phyloP scores from a whole-genome alignment of 2,888 invertebrate species.

The Xestia sexstrigata region DNA sequence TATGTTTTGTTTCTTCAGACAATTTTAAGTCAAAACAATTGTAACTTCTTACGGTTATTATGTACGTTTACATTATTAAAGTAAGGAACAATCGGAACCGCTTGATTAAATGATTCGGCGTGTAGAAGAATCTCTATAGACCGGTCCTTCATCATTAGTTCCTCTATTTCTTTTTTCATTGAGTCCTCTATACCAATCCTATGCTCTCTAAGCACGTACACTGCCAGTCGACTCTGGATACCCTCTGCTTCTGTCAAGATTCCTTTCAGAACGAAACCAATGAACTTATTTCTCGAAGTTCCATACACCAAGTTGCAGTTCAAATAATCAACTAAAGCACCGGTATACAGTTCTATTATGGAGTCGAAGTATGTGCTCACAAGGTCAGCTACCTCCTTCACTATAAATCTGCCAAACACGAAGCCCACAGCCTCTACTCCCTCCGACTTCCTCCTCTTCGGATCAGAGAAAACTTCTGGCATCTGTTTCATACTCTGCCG shows the following conservation, averaged over 20 bases:
- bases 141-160: slow-evolving; percentile 20
- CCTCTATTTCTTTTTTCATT: slow-evolving; percentile 31
- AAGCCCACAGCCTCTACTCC: slow-evolving; percentile 73
- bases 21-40: no score
- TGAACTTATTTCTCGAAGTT: slow-evolving; percentile 26
- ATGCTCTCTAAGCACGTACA: slow-evolving; percentile 30
- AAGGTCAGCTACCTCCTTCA: slow-evolving; percentile 72
- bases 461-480: slow-evolving; percentile 70
- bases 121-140: slow-evolving; percentile 22
- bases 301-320: slow-evolving; percentile 23
- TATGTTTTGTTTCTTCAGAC: no score
- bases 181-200: slow-evolving; percentile 15
- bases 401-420: slow-evolving; percentile 75
- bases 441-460: slow-evolving; percentile 63
- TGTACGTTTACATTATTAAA: not conserved
- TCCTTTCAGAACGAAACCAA: slow-evolving; percentile 39
- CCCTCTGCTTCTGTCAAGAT: slow-evolving; percentile 41
- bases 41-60: no score
- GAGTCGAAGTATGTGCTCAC: slow-evolving; percentile 73
- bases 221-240: slow-evolving; percentile 41
- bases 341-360: slow-evolving; percentile 72
- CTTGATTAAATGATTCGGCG: slow-evolving; percentile 2
- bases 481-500: slow-evolving; percentile 69
- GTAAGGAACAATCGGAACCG: slow-evolving; percentile 23
- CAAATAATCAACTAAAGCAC: slow-evolving; percentile 65